Base-by-base conservation (phyloP, 2,888 invertebrate genomes). In the Drosophila meridiana region DNA sequence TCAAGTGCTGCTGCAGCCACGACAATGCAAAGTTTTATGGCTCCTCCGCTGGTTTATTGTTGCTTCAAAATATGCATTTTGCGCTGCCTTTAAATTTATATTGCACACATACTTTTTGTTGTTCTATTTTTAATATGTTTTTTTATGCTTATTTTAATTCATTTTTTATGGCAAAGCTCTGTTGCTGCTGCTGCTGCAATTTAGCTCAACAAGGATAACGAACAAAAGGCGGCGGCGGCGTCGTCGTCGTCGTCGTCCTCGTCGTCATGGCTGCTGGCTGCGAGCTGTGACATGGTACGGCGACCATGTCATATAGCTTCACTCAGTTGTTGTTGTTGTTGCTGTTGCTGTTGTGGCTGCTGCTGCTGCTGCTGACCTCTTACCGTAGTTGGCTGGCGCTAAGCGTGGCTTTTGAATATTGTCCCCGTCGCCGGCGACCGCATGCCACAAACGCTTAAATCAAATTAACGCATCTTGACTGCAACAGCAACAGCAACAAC, bases 381-480 rank as follows among this genome's bases (percentile, higher is more conserved):
- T 69, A 43, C 71, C 71, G 43, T 55, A 74, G 52, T 59, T 45
- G 66, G 60, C 65, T 72, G 60, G 36, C 65, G 45, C 66, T 59
- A 70, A 70, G 53, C 74, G 52, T 50, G 38, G 69, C 56, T 69
- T 68, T 76, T 67, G 61, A 61, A 71, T 64, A 59, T 79, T 76
- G 59, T 68, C 58, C 50, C 53, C 56, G 75, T 36, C 65, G 67
- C 62, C 53, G 71, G 53, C 45, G 56, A 76, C 81, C 81, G 77
- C 83, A 74, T 79, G 76, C 79, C 83, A 76, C 76, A 88, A 78
- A 76, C 73, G 80, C 73, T 86, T 76, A 82, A 85, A 88, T 88
- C 75, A 88, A 88, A 88, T 86, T 87, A 86, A 86, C 83, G 83
- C 83, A 75, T 80, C 78, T 80, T 78, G 69, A 79, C 70, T 73